phyloP scores from a whole-genome alignment of 2,888 invertebrate species.

The Tenthredo distinguenda region DNA sequence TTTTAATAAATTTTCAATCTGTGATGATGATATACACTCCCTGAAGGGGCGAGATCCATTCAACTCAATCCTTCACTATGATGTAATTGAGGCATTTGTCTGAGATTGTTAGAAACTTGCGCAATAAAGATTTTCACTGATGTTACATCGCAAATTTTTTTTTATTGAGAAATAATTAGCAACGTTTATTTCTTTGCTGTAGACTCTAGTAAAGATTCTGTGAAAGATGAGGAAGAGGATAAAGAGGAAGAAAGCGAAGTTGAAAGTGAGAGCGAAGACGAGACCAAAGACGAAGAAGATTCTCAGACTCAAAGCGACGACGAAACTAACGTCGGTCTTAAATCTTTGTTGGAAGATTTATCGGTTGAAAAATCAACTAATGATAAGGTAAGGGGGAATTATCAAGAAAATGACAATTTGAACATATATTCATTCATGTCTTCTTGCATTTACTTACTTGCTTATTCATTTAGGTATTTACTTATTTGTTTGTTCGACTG shows the following conservation, averaged over 20 bases:
- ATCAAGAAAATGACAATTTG: background rate
- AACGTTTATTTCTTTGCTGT: conserved; percentile 14
- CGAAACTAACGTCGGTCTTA: conserved; percentile 80
- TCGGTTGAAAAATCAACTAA: conserved; percentile 71
- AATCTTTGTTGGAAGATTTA: conserved; percentile 81
- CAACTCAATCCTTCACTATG: conserved; percentile 67
- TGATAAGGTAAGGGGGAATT: conserved; percentile 49
- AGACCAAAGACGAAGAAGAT: conserved; percentile 69
- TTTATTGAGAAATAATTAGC: background rate
- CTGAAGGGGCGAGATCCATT: conserved; percentile 72
- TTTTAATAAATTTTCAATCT: conserved; percentile 50
- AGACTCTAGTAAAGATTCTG: conserved; percentile 72
- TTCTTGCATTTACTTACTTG: background rate
- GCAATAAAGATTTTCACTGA: background rate
- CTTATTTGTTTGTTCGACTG: conserved; percentile 58
- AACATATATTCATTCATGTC: background rate
- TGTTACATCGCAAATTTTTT: background rate
- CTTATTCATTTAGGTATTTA: conserved; percentile 53
- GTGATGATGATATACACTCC: conserved; percentile 72
- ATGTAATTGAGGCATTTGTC: conserved; percentile 76
- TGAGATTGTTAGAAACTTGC: conserved; percentile 62
- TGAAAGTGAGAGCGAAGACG: conserved; percentile 74
- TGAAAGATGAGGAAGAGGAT: conserved; percentile 71
- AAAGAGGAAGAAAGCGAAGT: conserved; percentile 69
- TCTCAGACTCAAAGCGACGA: conserved; percentile 74